A percentile compares a stretch with the other conserved stretches of the same genome.
Conservation (phyloP, 1,140 invertebrate species). For the Anadara kagoshimensis region DNA sequence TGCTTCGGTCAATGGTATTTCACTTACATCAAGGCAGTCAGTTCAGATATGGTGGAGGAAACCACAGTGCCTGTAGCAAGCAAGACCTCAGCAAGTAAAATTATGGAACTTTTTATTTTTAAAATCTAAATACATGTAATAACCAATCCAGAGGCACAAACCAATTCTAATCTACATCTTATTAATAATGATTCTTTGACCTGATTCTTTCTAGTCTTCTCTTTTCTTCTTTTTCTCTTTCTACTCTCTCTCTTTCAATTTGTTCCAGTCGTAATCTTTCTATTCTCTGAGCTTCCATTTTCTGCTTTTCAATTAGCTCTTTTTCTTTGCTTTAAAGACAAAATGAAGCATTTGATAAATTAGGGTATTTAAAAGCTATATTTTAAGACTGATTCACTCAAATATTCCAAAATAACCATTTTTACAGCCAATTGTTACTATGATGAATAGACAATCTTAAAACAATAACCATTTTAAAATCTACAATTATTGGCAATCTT, state of each 20-base stretch:
- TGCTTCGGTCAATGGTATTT: no score
- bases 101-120: no score
- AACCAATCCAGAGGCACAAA: background rate
- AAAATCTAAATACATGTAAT: no score
- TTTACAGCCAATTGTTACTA: background rate
- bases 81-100: no score
- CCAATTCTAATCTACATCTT: background rate
- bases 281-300: slow-evolving; percentile 78
- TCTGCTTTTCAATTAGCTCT: slow-evolving; percentile 85
- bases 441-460: no score
- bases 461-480: no score
- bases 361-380: background rate
- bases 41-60: no score
- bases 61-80: no score
- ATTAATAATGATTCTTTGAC: slow-evolving; percentile 18
- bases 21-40: no score
- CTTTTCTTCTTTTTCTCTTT: slow-evolving; percentile 87
- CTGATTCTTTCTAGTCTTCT: slow-evolving; percentile 76
- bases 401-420: background rate
- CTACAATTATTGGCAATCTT: no score
- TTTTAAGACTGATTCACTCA: background rate
- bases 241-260: slow-evolving; percentile 87
- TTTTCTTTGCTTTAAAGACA: slow-evolving; percentile 78
- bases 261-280: slow-evolving; percentile 65
- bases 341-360: slow-evolving; percentile 1